These are phyloP conservation scores for Tetranychus urticae DNA, from an alignment of 1,140 invertebrate genomes.

Conservation along the genomic window DNA sequence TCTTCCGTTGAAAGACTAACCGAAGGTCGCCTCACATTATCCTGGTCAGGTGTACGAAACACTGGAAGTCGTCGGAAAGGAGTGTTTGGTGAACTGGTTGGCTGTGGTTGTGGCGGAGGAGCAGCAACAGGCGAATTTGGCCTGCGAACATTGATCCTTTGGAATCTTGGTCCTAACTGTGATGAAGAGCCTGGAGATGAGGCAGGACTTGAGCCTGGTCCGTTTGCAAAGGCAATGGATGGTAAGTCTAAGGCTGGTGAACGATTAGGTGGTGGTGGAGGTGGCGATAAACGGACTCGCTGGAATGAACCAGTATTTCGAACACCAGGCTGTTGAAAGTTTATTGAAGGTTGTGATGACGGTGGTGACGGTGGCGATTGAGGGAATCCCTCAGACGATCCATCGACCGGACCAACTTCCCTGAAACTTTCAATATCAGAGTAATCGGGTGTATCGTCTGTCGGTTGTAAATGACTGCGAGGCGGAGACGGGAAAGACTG, in stretches of 20 bases:
- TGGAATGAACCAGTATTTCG: neutral
- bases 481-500: neutral
- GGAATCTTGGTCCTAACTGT: no score
- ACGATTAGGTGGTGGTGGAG: neutral
- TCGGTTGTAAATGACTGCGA: neutral
- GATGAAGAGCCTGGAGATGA: neutral
- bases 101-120: neutral
- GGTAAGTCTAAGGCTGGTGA: neutral
- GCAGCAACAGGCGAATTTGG: no score
- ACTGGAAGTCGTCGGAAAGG: conserved; percentile 1
- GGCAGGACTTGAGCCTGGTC: no score
- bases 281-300: neutral
- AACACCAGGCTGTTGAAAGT: neutral
- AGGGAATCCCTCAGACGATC: neutral
- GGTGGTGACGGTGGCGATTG: neutral
- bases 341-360: neutral
- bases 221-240: neutral
- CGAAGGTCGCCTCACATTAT: neutral
- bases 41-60: neutral
- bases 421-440: neutral
- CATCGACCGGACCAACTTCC: neutral
- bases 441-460: neutral
- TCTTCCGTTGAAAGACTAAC: neutral
- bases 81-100: neutral
- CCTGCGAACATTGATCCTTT: no score